Percentiles rank a stretch among this genome's conserved stretches.
phyloP scores from a whole-genome alignment of 2,888 invertebrate species.

The Dolichopus griseipennis region DNA sequence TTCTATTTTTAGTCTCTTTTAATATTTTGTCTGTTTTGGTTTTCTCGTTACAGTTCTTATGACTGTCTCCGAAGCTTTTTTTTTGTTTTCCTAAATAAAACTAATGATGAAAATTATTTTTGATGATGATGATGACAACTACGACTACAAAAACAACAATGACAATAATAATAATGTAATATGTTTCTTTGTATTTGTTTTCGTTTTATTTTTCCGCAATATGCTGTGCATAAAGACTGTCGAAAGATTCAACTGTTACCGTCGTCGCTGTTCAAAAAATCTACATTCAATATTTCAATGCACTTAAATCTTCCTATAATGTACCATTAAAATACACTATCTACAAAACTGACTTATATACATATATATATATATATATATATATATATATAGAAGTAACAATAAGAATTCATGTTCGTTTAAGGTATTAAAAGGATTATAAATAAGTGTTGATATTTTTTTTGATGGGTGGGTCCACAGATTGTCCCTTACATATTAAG shows the following conservation, averaged over 20 bases:
- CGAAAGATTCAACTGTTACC: too few relatives aligned
- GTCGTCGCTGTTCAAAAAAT: too few relatives aligned
- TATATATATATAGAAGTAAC: neutral
- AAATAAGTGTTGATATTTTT: neutral
- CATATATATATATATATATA: neutral
- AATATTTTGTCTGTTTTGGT: too few relatives aligned
- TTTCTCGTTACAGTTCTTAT: too few relatives aligned
- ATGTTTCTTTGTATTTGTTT: too few relatives aligned
- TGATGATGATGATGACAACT: neutral
- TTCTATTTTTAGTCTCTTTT: too few relatives aligned
- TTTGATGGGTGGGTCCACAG: neutral
- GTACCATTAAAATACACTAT: too few relatives aligned
- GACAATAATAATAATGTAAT: neutral
- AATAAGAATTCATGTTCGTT: neutral
- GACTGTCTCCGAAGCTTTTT: neutral
- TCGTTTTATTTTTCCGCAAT: neutral
- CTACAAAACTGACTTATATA: too few relatives aligned
- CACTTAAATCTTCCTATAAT: too few relatives aligned
- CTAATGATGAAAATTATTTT: neutral
- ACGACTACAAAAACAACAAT: neutral
- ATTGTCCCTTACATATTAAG: too few relatives aligned
- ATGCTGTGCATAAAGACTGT: too few relatives aligned
- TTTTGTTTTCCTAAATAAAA: neutral
- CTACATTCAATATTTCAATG: too few relatives aligned
- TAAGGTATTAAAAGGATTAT: neutral